These are phyloP conservation scores for Scophthalmus maximus DNA, from an alignment of 2,113 vertebrate genomes.

Conservation along the genomic window DNA sequence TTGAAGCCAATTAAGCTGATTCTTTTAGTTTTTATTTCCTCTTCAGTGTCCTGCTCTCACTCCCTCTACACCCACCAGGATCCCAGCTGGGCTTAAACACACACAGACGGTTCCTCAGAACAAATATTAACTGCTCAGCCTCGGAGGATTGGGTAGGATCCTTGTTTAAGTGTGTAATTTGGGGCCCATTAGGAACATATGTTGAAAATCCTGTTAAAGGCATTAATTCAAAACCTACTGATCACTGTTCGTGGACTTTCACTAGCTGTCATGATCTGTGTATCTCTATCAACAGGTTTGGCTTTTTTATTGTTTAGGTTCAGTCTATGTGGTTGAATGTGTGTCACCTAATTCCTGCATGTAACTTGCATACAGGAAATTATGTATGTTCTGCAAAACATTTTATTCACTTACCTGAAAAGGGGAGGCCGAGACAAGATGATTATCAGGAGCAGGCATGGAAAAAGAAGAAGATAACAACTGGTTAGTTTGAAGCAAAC, in stretches of 20 bases:
- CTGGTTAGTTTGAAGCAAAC: conserved; percentile 40
- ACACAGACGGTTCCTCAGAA: conserved; percentile 71
- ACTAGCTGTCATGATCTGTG: conserved; percentile 9
- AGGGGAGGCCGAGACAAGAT: neutral
- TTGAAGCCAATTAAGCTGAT: conserved; percentile 77
- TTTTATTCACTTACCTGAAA: conserved; percentile 70
- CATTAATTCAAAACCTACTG: conserved; percentile 57
- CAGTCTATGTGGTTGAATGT: neutral
- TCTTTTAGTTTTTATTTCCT: conserved; percentile 66
- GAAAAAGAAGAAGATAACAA: conserved; percentile 23
- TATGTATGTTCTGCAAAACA: neutral
- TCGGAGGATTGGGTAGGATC: conserved; percentile 50
- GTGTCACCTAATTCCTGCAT: neutral
- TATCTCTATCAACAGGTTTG: conserved; percentile 27
- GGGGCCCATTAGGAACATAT: conserved; percentile 58
- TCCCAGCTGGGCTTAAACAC: conserved; percentile 81
- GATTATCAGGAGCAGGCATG: conserved; percentile 34
- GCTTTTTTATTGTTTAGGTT: conserved; percentile 2
- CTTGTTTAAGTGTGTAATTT: conserved; percentile 71
- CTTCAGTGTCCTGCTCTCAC: conserved; percentile 39
- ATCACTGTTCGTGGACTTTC: conserved; percentile 21
- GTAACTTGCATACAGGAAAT: neutral
- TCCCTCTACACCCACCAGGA: conserved; percentile 51
- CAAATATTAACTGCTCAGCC: conserved; percentile 79
- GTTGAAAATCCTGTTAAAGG: conserved; percentile 75